Evolutionary conservation across 1,140 invertebrate species (phyloP).

Genomic region (Micrasema minimum): DNA sequence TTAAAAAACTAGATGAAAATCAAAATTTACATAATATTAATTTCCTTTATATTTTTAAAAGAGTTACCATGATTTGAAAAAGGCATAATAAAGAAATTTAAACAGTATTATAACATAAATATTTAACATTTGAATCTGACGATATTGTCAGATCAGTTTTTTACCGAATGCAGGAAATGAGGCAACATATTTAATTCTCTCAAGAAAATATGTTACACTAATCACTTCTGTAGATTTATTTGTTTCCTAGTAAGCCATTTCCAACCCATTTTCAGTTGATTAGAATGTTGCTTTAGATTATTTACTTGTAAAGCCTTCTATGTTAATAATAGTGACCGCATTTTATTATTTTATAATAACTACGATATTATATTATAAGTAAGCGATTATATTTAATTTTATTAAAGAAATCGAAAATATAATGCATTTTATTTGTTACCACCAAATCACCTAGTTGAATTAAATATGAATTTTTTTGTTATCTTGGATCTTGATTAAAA

Average conservation of each 20-base stretch:
- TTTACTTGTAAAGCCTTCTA: conserved; percentile 50
- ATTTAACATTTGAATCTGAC: not conserved
- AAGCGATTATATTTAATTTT: conserved; percentile 55
- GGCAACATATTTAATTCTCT: too few species aligned
- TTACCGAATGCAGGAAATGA: too few species aligned
- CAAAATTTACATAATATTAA: not conserved
- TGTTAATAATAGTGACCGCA: conserved; percentile 52
- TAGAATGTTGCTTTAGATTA: conserved; percentile 49
- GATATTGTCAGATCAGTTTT: not conserved
- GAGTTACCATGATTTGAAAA: too few species aligned
- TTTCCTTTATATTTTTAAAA: too few species aligned
- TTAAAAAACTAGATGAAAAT: too few species aligned
- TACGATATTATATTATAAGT: conserved; percentile 50
- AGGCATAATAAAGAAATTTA: not conserved
- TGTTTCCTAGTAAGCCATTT: too few species aligned
- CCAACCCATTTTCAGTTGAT: not conserved
- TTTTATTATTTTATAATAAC: conserved; percentile 54
- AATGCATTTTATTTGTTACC: too few species aligned
- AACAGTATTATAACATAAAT: not conserved
- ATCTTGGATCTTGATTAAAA: too few species aligned
- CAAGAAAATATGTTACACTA: too few species aligned
- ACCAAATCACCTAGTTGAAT: too few species aligned
- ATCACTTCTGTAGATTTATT: too few species aligned
- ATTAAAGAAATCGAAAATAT: conserved; percentile 53
- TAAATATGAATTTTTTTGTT: too few species aligned